Conservation (phyloP, 1,140 invertebrate genomes). For the Drosophila ogumai region DNA sequence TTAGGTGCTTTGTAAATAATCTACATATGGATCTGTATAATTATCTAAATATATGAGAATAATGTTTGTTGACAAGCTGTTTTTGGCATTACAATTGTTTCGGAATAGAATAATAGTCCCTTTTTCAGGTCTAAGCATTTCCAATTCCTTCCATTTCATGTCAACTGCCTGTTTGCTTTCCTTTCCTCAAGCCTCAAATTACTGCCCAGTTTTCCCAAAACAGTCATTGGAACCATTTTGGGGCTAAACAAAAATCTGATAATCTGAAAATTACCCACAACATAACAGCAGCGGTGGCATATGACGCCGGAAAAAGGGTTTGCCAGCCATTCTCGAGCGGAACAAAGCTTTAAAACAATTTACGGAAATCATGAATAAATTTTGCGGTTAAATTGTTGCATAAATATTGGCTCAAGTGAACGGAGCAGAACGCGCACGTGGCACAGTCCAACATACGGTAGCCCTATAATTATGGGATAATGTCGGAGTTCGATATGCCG, state of each 20-base stretch:
- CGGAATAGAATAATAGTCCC: neutral
- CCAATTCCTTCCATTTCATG: neutral
- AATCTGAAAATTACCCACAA: slow-evolving; percentile 81
- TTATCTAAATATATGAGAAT: neutral
- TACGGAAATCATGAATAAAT: slow-evolving; percentile 81
- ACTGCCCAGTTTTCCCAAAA: slow-evolving; percentile 7
- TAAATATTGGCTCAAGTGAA: slow-evolving; percentile 74
- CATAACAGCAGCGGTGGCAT: slow-evolving; percentile 31
- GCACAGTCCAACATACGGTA: slow-evolving; percentile 58
- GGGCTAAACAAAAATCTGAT: slow-evolving; percentile 73
- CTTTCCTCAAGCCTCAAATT: slow-evolving; percentile 11
- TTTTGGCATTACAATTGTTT: neutral
- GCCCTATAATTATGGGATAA: slow-evolving; percentile 84
- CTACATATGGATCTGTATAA: neutral
- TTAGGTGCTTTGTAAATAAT: neutral
- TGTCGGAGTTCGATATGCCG: slow-evolving; percentile 74
- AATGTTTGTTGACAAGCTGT: neutral
- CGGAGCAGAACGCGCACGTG: slow-evolving; percentile 62
- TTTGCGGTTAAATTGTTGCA: slow-evolving; percentile 84
- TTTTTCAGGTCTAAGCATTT: neutral
- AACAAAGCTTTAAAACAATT: slow-evolving; percentile 70
- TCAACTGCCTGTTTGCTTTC: neutral
- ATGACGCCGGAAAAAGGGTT: slow-evolving; percentile 54
- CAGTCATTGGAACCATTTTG: slow-evolving; percentile 37
- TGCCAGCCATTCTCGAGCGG: neutral